Base-by-base conservation (phyloP, 2,888 invertebrate species). In the Drosophila buzzatii region DNA sequence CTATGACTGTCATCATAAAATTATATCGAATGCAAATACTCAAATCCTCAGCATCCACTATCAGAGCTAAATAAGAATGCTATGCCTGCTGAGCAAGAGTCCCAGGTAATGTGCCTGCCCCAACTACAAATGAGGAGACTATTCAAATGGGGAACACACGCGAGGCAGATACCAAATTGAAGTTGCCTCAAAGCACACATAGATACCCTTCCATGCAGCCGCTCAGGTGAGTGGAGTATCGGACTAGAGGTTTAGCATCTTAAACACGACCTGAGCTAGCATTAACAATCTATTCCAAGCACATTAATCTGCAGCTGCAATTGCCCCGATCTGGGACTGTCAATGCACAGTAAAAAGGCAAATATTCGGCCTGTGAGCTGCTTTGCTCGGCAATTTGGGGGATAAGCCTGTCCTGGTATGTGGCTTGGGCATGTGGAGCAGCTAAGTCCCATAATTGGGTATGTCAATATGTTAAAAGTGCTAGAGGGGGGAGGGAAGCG, bases 381-480 rank as follows among this genome's bases (percentile, higher is more conserved):
- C 33, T 51, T 35, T 5, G 35, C 9, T 56, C 51, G 56, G 52
- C 72, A 62, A 52, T 33, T 59, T 76, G 56, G 16, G 14, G 42
- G 59, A 33, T 65, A 56, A 66, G 61, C 45, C 51, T 47, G 65
- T 63, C 51, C 52, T 70, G 47, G 61, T 14, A 12, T 18, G 33
- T 16, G 35, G 39, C 14, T 1, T 5, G 23, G 23, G 53, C 37
- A 27, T 16, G 53, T 1, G 2, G 10, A 10, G 42, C 33, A 56
- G 35, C 42, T 55, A 41, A 56, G 52, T 20, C 44, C 44, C 9
- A 31, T 52, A 66, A 31, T 47, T 53, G 27, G 37, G 57, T 41
- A 47, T 58, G 59, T 62, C 65, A 79, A 79, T 73, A 76, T 70
- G 76, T 33, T 74, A 33, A 64, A 51, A 53, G 14, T 62, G 33